A percentile compares a stretch with the other conserved stretches of the same genome.
Evolutionary conservation across 2,888 invertebrate genomes (phyloP).

Genomic region (Brachyopa scutellaris): DNA sequence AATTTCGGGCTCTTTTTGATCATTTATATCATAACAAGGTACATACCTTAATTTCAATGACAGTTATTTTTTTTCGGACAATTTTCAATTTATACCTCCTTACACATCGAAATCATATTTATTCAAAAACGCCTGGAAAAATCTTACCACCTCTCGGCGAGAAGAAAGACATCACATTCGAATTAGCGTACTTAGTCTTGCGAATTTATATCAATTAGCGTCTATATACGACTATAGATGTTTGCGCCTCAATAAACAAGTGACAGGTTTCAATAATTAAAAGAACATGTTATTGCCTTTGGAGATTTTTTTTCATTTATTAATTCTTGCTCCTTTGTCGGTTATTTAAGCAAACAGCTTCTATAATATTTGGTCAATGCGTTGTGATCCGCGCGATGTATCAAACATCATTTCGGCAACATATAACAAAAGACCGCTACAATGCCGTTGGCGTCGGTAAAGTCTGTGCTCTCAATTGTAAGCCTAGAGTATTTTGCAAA

Average conservation of each 20-base stretch:
- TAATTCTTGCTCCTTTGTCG: background rate
- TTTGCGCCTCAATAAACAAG: constrained; percentile 45
- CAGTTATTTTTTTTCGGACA: too few species aligned
- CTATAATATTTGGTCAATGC: constrained; percentile 12
- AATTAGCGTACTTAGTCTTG: constrained; percentile 54
- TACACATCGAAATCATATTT: too few species aligned
- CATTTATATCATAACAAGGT: too few species aligned
- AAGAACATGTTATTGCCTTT: constrained; percentile 39
- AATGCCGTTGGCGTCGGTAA: constrained; percentile 35
- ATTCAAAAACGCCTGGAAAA: too few species aligned
- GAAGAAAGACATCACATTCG: constrained; percentile 10
- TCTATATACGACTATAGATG: too few species aligned
- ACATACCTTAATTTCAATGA: too few species aligned
- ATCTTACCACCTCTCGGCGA: too few species aligned
- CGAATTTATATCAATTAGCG: constrained; percentile 35
- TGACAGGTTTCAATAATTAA: constrained; percentile 25
- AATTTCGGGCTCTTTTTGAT: too few species aligned
- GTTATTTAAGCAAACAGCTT: constrained; percentile 22
- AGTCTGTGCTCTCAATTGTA: constrained; percentile 37
- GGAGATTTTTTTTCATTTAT: background rate
- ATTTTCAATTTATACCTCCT: too few species aligned
- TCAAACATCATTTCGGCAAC: constrained; percentile 16
- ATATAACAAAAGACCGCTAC: background rate
- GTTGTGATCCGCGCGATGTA: constrained; percentile 35
- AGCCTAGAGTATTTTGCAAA: constrained; percentile 29